Conservation (phyloP, 2,797 vertebrate genomes). For the Adrianichthys oophorus region DNA sequence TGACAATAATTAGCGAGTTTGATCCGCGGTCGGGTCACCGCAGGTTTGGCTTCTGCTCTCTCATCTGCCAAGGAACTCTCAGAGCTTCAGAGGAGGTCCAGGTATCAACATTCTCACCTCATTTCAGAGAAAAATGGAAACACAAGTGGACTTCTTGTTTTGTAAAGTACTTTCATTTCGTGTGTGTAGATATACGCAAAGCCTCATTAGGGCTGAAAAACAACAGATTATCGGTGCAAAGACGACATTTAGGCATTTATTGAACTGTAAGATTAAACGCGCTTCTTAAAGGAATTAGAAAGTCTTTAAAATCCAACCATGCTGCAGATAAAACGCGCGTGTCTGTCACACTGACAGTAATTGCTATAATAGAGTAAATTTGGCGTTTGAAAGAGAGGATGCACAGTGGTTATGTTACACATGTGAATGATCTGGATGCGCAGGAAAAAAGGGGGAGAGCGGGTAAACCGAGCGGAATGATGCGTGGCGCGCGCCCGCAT, state of each 20-base stretch:
- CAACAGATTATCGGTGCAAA: not conserved
- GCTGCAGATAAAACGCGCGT: constrained; percentile 52
- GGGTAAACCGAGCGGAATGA: constrained; percentile 84
- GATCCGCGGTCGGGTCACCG: constrained; percentile 82
- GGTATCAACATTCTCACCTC: too few species aligned
- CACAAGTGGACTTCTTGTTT: not conserved
- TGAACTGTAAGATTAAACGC: constrained; percentile 17
- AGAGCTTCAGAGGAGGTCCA: constrained; percentile 52
- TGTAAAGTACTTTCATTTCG: not conserved
- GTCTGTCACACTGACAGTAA: constrained; percentile 83
- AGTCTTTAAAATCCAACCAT: constrained; percentile 70
- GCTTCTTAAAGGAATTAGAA: constrained; percentile 57
- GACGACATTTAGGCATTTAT: not conserved
- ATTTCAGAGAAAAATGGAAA: not conserved
- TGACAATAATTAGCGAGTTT: constrained; percentile 96
- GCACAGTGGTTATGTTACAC: constrained; percentile 57
- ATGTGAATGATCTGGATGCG: constrained; percentile 37
- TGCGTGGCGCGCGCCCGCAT: constrained; percentile 82
- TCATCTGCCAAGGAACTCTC: constrained; percentile 72
- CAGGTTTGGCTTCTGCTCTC: constrained; percentile 80
- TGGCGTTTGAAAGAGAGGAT: constrained; percentile 62
- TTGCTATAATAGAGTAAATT: constrained; percentile 86
- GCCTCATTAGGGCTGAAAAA: constrained; percentile 5
- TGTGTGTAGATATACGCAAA: not conserved
- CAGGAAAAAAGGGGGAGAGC: constrained; percentile 29